Percentiles rank a stretch among this genome's conserved stretches.
Evolutionary conservation across 2,797 vertebrate species (phyloP).

Genomic region (Phrynocephalus vlangalii): DNA sequence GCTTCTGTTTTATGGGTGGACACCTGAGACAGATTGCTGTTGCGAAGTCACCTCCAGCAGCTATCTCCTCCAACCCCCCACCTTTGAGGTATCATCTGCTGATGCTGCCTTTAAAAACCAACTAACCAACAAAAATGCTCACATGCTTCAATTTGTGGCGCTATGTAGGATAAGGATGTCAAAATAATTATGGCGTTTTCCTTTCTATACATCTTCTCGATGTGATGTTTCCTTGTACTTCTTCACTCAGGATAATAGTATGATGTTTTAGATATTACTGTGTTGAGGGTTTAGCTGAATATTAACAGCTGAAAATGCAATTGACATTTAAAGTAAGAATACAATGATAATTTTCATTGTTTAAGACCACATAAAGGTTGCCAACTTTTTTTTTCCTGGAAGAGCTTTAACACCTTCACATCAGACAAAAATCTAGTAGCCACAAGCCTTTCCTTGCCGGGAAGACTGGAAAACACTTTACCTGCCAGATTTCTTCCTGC

Average conservation of each 20-base stretch:
- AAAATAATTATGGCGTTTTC: background rate
- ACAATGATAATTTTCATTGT: background rate
- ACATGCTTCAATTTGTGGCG: background rate
- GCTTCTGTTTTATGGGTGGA: slow-evolving; percentile 22
- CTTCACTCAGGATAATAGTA: background rate
- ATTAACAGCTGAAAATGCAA: background rate
- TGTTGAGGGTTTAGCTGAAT: background rate
- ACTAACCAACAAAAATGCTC: too few relatives aligned
- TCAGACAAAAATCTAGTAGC: background rate
- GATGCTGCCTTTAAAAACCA: too few relatives aligned
- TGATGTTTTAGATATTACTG: background rate
- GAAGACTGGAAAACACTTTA: background rate
- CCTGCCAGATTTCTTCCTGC: background rate
- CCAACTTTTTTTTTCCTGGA: background rate
- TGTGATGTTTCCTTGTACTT: background rate
- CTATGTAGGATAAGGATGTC: background rate
- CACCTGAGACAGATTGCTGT: background rate
- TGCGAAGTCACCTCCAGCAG: background rate
- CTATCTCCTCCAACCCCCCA: background rate
- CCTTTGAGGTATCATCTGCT: too few relatives aligned
- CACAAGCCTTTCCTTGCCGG: background rate
- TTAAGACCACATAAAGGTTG: background rate
- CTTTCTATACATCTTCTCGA: background rate
- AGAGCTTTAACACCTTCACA: background rate
- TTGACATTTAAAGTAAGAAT: too few relatives aligned